These are phyloP conservation scores for Girardinus metallicus DNA, from an alignment of 2,797 vertebrate species.

Conservation along the genomic window DNA sequence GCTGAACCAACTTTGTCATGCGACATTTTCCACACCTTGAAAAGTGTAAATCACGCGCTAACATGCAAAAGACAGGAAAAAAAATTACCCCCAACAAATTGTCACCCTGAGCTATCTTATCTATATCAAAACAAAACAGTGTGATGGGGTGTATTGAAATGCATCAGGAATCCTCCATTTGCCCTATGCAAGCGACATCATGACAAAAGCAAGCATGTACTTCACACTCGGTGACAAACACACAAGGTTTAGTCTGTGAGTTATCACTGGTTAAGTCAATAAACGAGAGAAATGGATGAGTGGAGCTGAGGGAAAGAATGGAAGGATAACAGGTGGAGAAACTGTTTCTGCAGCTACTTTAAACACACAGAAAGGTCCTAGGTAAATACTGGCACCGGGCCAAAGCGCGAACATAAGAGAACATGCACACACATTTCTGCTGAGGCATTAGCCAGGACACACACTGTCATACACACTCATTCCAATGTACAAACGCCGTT, in stretches of 20 bases:
- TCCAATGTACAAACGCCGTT: slow-evolving; percentile 11
- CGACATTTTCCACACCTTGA: not conserved
- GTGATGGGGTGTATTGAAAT: slow-evolving; percentile 25
- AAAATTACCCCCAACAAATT: not conserved
- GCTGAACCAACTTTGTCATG: not conserved
- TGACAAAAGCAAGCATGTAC: slow-evolving; percentile 49
- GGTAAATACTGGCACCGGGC: slow-evolving; percentile 70
- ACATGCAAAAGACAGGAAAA: not conserved
- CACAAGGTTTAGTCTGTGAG: slow-evolving; percentile 23
- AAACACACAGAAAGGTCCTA: slow-evolving; percentile 50
- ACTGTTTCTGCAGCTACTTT: slow-evolving; percentile 54
- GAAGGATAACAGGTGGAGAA: slow-evolving; percentile 68
- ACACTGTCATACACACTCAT: slow-evolving; percentile 14
- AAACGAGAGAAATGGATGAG: slow-evolving; percentile 34
- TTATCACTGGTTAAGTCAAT: slow-evolving; percentile 60
- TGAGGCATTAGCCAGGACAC: slow-evolving; percentile 28
- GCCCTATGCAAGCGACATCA: slow-evolving; percentile 40
- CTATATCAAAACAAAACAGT: not conserved
- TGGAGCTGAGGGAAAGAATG: slow-evolving; percentile 44
- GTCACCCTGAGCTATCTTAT: not conserved
- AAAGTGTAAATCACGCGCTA: not conserved
- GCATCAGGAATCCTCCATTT: slow-evolving; percentile 41
- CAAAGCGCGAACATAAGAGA: slow-evolving; percentile 41
- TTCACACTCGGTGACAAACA: slow-evolving; percentile 21
- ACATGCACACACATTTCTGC: slow-evolving; percentile 21